Evolutionary conservation across 35 echinoderm and acorn worm species (phyloP), one percentile per base, ranked within the genome.

Genomic region (Apostichopus californicus): DNA sequence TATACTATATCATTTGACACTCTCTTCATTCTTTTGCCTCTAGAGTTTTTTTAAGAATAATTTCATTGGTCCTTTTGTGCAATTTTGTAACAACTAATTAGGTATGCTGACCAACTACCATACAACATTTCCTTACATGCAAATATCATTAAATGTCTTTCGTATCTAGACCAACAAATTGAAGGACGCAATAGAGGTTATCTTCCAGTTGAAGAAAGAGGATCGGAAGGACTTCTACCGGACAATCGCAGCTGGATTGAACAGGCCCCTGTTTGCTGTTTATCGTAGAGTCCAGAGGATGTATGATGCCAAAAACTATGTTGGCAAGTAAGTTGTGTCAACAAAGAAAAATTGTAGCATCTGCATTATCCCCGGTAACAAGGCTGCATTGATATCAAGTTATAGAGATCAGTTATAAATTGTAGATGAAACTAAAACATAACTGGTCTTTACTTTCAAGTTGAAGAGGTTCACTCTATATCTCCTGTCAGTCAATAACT

Each of bases 151-250:
- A 61, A 61, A 9, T 61, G 58, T 61, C 8, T 61, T 61, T 12
- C 58, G 5, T 59, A 60, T 72, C 34, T 7, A 88, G 60, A 65
- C 86, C 8, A 88, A 88, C 61, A 73, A 88, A 55, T n/a, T 88
- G 7, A 88, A 71, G 17, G 86, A 88, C 92, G 86, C 97, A 10
- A 92, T 86, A 58, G 87, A 94, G 17, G 95, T 99, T 12, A 99
- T 99, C 13, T 99, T 99, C 73, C 59, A 93, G 23, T 90, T 94
- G 83, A 99, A 85, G 73, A 99, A 99, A 68, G 97, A 99, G 57
- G 93, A 96, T 54, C 80, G 97, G 63, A 99, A 99, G 78, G 93
- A 96, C 54, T 99, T 99, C 53, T 99, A 99, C 65, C 95, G 97
- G 24, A 93, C 78, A 25, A 95, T 99, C 46, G 93, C 97, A 11